Percentiles rank a stretch among this genome's conserved stretches.
Evolutionary conservation across 2,113 vertebrate species (phyloP).

Genomic region (Scortum barcoo): DNA sequence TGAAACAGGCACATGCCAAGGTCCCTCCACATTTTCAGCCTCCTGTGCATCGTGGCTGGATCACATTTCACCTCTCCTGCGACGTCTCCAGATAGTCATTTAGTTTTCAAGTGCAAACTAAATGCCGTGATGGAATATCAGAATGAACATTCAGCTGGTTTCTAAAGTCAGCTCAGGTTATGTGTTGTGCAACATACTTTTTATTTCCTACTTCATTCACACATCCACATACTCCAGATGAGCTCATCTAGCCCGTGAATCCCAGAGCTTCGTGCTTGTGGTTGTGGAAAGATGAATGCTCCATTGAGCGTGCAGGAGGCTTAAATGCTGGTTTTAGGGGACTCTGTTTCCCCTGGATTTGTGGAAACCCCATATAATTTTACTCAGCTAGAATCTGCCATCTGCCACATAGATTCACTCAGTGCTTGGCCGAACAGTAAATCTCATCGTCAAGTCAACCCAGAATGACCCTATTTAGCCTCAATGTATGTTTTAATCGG

Average conservation of each 20-base stretch:
- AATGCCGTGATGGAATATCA: slow-evolving; percentile 31
- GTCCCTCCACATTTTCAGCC: slow-evolving; percentile 40
- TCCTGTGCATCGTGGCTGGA: slow-evolving; percentile 29
- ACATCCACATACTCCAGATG: slow-evolving; percentile 48
- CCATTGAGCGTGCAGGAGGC: slow-evolving; percentile 64
- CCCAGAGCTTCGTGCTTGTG: slow-evolving; percentile 58
- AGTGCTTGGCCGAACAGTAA: slow-evolving; percentile 7
- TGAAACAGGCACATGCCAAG: slow-evolving; percentile 16
- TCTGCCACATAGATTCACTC: slow-evolving; percentile 23
- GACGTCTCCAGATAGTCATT: slow-evolving; percentile 14
- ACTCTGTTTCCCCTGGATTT: slow-evolving; percentile 51
- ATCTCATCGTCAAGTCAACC: neutral
- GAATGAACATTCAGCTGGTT: neutral
- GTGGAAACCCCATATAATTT: slow-evolving; percentile 48
- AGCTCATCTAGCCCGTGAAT: slow-evolving; percentile 26
- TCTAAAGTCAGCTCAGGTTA: neutral
- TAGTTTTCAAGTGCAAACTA: slow-evolving; percentile 29
- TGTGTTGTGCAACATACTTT: neutral
- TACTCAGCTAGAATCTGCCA: slow-evolving; percentile 20
- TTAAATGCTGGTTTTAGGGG: slow-evolving; percentile 61
- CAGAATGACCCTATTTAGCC: neutral
- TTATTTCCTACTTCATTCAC: slow-evolving; percentile 14
- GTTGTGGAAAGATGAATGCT: slow-evolving; percentile 71
- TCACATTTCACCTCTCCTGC: slow-evolving; percentile 50
- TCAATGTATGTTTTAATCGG: neutral